Conservation (phyloP, 2,888 invertebrate species). For the Protophormia terraenovae region DNA sequence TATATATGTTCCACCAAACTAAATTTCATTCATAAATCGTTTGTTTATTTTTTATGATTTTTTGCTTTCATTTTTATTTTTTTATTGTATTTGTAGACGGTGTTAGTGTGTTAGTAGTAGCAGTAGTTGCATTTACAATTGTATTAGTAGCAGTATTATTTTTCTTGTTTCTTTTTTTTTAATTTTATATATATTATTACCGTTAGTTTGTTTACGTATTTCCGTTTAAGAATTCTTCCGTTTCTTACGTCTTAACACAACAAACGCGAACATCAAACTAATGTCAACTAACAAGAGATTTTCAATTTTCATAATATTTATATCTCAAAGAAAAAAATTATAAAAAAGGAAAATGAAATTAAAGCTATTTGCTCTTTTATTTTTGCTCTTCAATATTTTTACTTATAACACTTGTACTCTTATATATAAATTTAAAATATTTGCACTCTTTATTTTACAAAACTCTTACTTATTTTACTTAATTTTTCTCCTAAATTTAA, state of each 20-base stretch:
- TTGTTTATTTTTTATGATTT: conserved; percentile 25
- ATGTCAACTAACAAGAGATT: conserved; percentile 47
- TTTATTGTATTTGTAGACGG: not conserved
- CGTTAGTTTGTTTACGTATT: conserved; percentile 49
- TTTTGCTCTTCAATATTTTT: not conserved
- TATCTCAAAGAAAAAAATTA: not conserved
- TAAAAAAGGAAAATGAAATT: not conserved
- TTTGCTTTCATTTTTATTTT: not conserved
- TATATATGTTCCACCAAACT: conserved; percentile 18
- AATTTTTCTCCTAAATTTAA: not conserved
- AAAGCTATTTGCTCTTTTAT: not conserved
- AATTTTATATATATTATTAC: conserved; percentile 1
- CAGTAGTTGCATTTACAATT: not conserved
- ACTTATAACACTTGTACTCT: not conserved
- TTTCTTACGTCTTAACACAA: conserved; percentile 11
- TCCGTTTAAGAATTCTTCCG: not conserved
- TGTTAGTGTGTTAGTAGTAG: conserved; percentile 40
- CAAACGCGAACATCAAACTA: conserved; percentile 27
- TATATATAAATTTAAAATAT: not conserved
- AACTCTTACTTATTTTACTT: not conserved
- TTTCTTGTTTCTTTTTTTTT: not conserved
- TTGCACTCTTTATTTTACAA: not conserved
- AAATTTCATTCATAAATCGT: conserved; percentile 51
- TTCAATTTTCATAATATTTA: conserved; percentile 29
- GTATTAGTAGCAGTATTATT: conserved; percentile 4